Percentiles rank a stretch among this genome's conserved stretches.
Conservation (phyloP, 1,140 invertebrate genomes). For the Amyelois transitella region DNA sequence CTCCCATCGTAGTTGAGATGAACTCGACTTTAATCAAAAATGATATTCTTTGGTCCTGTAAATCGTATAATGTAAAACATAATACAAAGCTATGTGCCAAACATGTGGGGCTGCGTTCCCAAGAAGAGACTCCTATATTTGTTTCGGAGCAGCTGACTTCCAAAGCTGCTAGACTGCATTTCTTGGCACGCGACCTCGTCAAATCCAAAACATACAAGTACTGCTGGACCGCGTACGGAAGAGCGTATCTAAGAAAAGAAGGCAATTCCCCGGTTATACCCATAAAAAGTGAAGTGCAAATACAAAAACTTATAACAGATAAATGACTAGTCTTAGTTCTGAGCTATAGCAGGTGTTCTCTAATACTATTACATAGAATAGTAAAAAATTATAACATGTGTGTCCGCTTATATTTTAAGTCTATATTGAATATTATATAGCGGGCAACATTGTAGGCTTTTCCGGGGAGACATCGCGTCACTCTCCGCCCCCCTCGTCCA, state of each 20-base stretch:
- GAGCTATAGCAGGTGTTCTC: too few relatives aligned
- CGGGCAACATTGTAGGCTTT: too few relatives aligned
- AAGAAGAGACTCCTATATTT: slow-evolving; percentile 5
- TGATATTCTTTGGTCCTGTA: background rate
- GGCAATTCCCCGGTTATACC: slow-evolving; percentile 3
- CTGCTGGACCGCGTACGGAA: slow-evolving; percentile 9
- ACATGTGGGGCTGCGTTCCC: background rate
- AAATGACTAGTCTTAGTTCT: background rate
- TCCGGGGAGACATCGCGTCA: too few relatives aligned
- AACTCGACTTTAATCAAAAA: background rate
- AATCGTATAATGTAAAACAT: background rate
- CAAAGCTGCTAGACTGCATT: slow-evolving; percentile 1
- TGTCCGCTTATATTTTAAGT: too few relatives aligned
- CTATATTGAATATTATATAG: too few relatives aligned
- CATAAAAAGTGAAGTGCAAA: slow-evolving; percentile 4
- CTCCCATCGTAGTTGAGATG: slow-evolving; percentile 3
- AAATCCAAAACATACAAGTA: slow-evolving; percentile 1
- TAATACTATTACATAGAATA: too few relatives aligned
- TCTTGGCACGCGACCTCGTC: slow-evolving; percentile 5
- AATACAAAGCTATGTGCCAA: slow-evolving; percentile 5
- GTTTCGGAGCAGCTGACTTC: slow-evolving; percentile 4
- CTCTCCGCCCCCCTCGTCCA: too few relatives aligned
- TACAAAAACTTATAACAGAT: background rate
- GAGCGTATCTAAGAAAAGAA: slow-evolving; percentile 1
- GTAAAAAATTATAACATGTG: too few relatives aligned